These are phyloP conservation scores for Bucco capensis DNA, from an alignment of 2,113 vertebrate genomes.

Conservation along the genomic window DNA sequence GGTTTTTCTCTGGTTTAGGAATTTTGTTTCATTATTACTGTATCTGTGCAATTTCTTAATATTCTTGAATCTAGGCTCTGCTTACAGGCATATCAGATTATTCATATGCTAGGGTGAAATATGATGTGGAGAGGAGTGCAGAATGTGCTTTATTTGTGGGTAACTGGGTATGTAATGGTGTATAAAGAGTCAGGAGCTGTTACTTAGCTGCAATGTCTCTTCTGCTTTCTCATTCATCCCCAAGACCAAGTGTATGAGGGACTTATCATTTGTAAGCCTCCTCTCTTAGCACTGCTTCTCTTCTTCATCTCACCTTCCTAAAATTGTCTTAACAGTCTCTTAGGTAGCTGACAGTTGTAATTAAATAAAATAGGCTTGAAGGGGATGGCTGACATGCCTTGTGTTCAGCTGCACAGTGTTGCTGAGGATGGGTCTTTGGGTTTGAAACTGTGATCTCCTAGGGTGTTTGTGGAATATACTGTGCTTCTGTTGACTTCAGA, in stretches of 20 bases:
- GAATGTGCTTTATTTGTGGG: neutral
- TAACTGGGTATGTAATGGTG: constrained; percentile 16
- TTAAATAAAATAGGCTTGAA: constrained; percentile 6
- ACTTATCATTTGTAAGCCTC: neutral
- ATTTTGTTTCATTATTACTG: constrained; percentile 29
- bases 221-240: constrained; percentile 10
- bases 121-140: neutral
- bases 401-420: neutral
- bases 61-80: constrained; percentile 1
- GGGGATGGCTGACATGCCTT: neutral
- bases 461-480: neutral
- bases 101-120: constrained; percentile 1
- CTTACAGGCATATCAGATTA: constrained; percentile 29
- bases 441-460: neutral
- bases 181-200: neutral
- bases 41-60: constrained; percentile 28
- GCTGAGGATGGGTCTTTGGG: neutral
- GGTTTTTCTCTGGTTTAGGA: constrained; percentile 27
- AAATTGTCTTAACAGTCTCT: neutral
- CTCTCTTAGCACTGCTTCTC: neutral
- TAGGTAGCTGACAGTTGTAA: neutral
- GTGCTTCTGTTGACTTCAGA: neutral
- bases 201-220: neutral
- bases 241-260: neutral
- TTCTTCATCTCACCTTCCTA: neutral